phyloP scores from a whole-genome alignment of 2,797 vertebrate species.

The Xiphorhynchus erythropygius region DNA sequence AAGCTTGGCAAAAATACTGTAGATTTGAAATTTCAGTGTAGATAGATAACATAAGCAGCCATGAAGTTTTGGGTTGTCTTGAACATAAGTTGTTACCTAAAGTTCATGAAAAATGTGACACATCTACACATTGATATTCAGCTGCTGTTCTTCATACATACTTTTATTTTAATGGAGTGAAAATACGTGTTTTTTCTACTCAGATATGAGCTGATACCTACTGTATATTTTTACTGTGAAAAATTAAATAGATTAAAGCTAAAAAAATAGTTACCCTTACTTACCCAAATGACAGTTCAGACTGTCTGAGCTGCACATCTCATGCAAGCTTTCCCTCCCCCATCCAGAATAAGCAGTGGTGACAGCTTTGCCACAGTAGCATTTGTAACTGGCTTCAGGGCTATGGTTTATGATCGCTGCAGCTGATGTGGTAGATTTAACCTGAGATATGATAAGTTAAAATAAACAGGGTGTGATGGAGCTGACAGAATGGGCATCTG shows the following conservation, averaged over 20 bases:
- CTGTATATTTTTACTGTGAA: neutral
- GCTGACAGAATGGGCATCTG: neutral
- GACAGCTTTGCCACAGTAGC: slow-evolving; percentile 3
- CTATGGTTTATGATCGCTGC: neutral
- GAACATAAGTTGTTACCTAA: neutral
- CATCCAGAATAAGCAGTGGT: neutral
- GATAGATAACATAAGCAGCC: neutral
- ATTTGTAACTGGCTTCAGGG: neutral
- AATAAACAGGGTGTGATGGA: slow-evolving; percentile 14
- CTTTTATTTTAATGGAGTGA: neutral
- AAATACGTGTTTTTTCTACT: neutral
- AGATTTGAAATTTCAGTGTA: neutral
- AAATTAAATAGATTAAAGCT: neutral
- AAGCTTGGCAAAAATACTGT: neutral
- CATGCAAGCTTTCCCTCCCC: neutral
- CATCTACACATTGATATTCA: neutral
- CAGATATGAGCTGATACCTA: neutral
- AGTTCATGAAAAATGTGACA: neutral
- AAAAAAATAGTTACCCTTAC: neutral
- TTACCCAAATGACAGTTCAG: neutral
- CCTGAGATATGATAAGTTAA: neutral
- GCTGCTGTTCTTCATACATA: neutral
- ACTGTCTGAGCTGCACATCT: neutral
- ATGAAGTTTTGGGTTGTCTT: neutral
- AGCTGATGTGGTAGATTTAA: slow-evolving; percentile 23